A percentile compares a stretch with the other conserved stretches of the same genome.
These are phyloP conservation scores for Phaedon cochleariae DNA, from an alignment of 2,888 invertebrate species.

Conservation along the genomic window DNA sequence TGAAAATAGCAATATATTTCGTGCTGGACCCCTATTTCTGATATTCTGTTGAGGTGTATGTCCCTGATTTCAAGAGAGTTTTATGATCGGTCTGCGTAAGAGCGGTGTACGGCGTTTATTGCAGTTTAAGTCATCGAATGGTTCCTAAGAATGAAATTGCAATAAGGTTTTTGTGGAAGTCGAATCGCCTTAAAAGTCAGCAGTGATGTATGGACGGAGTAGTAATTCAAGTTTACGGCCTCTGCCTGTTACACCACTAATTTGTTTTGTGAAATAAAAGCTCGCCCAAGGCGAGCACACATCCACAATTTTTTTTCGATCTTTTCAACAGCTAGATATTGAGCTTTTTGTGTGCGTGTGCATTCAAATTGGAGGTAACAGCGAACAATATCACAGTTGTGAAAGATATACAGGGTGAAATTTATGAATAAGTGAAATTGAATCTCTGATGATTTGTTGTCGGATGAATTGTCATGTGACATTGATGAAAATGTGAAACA, in stretches of 20 bases:
- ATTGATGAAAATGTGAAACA: too few relatives aligned
- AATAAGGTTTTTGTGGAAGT: slow-evolving; percentile 49
- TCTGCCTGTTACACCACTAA: slow-evolving; percentile 46
- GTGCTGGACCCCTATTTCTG: too few relatives aligned
- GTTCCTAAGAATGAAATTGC: slow-evolving; percentile 49
- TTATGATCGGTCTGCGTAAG: slow-evolving; percentile 48
- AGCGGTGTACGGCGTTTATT: slow-evolving; percentile 51
- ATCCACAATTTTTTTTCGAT: slow-evolving; percentile 16
- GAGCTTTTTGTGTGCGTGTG: neutral
- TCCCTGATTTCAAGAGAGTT: slow-evolving; percentile 15
- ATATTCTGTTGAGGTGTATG: neutral
- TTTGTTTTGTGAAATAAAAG: slow-evolving; percentile 48
- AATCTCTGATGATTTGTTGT: too few relatives aligned
- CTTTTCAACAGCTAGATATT: neutral
- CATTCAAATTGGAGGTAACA: too few relatives aligned
- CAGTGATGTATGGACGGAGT: slow-evolving; percentile 51
- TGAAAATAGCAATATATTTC: too few relatives aligned
- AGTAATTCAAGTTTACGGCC: slow-evolving; percentile 52
- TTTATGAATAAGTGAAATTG: too few relatives aligned
- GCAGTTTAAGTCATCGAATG: slow-evolving; percentile 50
- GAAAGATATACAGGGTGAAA: too few relatives aligned
- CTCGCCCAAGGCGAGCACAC: slow-evolving; percentile 35
- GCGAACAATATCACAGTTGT: too few relatives aligned
- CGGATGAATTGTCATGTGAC: too few relatives aligned
- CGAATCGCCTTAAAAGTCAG: slow-evolving; percentile 53